Evolutionary conservation across 2,797 vertebrate species (phyloP), one percentile per base, ranked within the genome.

Genomic region (Benthosema pterotum): DNA sequence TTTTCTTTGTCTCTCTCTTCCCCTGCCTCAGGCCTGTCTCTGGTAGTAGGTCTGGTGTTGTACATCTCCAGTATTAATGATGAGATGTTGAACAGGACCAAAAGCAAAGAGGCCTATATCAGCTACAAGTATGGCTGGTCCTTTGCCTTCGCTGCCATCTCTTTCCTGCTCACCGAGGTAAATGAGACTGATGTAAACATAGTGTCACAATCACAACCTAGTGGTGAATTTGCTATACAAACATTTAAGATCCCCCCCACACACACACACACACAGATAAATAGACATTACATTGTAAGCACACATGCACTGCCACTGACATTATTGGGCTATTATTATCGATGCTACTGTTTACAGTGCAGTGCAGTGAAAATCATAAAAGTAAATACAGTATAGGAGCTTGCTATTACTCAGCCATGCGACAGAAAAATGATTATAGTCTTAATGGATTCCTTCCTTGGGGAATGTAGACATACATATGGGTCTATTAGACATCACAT

Each of bases 61-160:
- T 97, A 97, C 86, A 97, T 97, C 84, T 97, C 96, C 78, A 97
- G 93, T 83, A 96, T 97, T 19, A 97, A 95, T 0, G 95, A 97
- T 0, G 95, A 97, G 88, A 94, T 97, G 92, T 67, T 96, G 68
- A 97, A 95, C 87, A 89, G 95, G 72, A 96, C 95, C 56, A 96
- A 94, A 88, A 92, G 92, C 46, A 94, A 93, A 0, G 95, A 97
- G 53, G 91, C 94, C 0, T 96, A 95, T 84, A 95, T 97, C 91
- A 95, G 87, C 80, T 97, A 97, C 85, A 95, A 94, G 79, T 97
- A 96, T 0, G 95, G 96, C 57, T 96, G 96, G 95, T 97, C 96
- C 0, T 97, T 97, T 18, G 94, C 95, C 12, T 97, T 96, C 62
- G 94, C 96, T 28, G 96, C 95, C 70, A 94, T 96, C 78, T 97